Percentiles rank a stretch among this genome's conserved stretches.
Evolutionary conservation across 53 echinoderm and acorn worm genomes (phyloP).

Genomic region (Paracentrotus lividus): DNA sequence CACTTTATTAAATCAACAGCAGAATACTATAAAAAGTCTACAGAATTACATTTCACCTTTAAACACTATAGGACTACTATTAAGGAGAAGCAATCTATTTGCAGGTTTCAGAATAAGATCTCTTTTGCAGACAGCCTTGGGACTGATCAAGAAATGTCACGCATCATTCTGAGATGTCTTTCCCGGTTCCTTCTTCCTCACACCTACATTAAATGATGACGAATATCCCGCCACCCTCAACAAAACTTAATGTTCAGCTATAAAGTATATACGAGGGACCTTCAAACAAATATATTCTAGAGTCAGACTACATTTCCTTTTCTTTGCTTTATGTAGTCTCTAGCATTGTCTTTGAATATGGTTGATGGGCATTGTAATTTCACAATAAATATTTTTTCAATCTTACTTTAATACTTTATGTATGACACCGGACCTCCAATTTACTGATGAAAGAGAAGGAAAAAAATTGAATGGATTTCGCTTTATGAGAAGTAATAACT

Average conservation of each 20-base stretch:
- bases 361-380: no score
- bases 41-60: conserved; percentile 26
- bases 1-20: neutral
- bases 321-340: neutral
- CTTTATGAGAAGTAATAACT: no score
- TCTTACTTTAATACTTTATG: neutral
- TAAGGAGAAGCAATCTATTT: conserved; percentile 9
- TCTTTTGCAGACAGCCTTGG: conserved; percentile 55
- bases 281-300: neutral
- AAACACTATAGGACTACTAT: neutral
- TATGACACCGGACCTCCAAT: neutral
- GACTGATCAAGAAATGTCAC: conserved; percentile 57
- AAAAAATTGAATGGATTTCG: no score
- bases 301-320: neutral
- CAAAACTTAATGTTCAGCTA: neutral
- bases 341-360: neutral
- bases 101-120: conserved; percentile 21
- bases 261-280: neutral
- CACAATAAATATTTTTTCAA: no score
- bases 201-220: conserved; percentile 49
- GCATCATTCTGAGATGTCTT: conserved; percentile 56
- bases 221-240: neutral
- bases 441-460: neutral
- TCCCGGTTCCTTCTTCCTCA: conserved; percentile 36
- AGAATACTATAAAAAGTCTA: neutral